Evolutionary conservation across 2,113 vertebrate genomes (phyloP), one percentile per base, ranked within the genome.

Genomic region (Willisornis vidua): DNA sequence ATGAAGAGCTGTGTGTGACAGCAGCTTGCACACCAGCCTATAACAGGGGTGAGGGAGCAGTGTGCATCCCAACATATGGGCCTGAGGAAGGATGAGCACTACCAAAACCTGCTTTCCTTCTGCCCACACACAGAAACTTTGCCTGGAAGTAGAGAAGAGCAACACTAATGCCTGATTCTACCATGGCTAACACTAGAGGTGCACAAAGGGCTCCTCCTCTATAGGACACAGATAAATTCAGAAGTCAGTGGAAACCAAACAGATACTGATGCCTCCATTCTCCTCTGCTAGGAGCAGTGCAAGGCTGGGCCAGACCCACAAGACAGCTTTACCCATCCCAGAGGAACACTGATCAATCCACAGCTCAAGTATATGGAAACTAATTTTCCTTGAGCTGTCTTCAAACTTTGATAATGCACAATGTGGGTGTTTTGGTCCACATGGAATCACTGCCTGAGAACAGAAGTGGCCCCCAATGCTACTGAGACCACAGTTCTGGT

Each of bases 41-140:
- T 4, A 3, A 16, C 7, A 41, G 48, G 57, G 35, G 5, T 51
- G 57, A 71, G 61, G 61, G 28, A 81, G 18, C 61, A 28, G 9
- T 3, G 37, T 25, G 39, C 41, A n/a, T 13, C 43, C 83, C 48
- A 52, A 1, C 2, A 4, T 1, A 0, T 0, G 1, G 14, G 7
- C 13, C 61, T 55, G 55, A 46, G 59, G 63, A 54, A 51, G 22
- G 37, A 37, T 28, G 51, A 23, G 72, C n/a, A 10, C 29, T 19
- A 39, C 43, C 43, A 28, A 81, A 19, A 59, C 4, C 41, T 8
- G 1, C 26, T 52, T 37, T 31, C 39, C 48, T 57, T 55, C 67
- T 86, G 58, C 41, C 37, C 9, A 3, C 41, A 7, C 2, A 7
- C 19, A 51, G 37, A 59, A 81, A 58, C 25, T 68, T 33, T 48